These are phyloP conservation scores for Aphelinus certus DNA, from an alignment of 1,140 invertebrate genomes.

Conservation along the genomic window DNA sequence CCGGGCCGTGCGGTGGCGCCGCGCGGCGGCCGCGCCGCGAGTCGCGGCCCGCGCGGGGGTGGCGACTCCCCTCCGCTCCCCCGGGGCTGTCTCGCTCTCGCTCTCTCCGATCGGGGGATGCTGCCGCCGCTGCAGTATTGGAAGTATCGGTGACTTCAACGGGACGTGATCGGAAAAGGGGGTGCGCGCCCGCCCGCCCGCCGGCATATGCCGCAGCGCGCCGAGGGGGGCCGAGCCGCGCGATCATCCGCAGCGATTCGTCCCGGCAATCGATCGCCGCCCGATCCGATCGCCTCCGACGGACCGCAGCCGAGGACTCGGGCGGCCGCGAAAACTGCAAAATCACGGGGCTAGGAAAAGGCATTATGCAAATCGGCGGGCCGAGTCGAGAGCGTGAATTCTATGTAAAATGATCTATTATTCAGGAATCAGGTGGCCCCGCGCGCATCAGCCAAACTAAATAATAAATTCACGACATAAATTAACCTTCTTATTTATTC, in stretches of 20 bases:
- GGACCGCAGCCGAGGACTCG: too few relatives aligned
- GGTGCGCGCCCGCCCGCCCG: conserved; percentile 15
- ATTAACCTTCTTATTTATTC: conserved; percentile 4
- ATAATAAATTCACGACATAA: conserved; percentile 19
- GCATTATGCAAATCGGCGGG: background rate
- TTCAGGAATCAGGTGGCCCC: background rate
- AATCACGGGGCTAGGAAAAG: too few relatives aligned
- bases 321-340: too few relatives aligned
- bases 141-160: conserved; percentile 68
- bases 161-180: conserved; percentile 63
- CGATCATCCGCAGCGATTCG: background rate
- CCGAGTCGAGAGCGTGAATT: background rate
- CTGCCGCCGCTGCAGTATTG: conserved; percentile 57
- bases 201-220: too few relatives aligned
- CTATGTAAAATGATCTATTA: background rate
- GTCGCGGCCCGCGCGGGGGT: conserved; percentile 53
- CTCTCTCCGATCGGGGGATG: conserved; percentile 48
- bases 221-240: background rate
- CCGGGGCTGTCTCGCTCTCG: conserved; percentile 48
- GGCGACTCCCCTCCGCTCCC: conserved; percentile 41
- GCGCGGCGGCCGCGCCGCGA: conserved; percentile 40
- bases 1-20: conserved; percentile 62
- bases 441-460: too few relatives aligned
- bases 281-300: too few relatives aligned
- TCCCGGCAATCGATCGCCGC: too few relatives aligned